Base-by-base conservation (phyloP, 2,888 invertebrate species). In the Nezara viridula region DNA sequence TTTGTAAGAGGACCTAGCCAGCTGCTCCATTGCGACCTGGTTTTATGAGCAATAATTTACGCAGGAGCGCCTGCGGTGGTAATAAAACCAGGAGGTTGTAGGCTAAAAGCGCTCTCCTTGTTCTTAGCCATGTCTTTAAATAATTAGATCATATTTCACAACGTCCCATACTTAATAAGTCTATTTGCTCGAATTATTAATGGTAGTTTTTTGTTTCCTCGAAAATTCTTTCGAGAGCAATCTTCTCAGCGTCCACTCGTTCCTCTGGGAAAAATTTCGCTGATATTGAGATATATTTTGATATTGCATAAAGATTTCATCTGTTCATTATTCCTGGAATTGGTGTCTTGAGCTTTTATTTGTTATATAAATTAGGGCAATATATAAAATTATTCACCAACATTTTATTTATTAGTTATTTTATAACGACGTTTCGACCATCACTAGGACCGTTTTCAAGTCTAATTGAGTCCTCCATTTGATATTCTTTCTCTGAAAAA, bases 1-100 rank as follows among this genome's bases (percentile, higher is more conserved):
- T 73, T 73, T 73, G 37, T 73, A 73, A 73, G 21, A 32, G 66
- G 37, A 32, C 37, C 32, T 73, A 73, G 66, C 66, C n/a, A 73
- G 66, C 66, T 73, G 66, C 66, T 37, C 66, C 37, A 37, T 21
- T 73, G 66, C 66, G 66, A 37, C 66, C 66, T 37, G 19, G 66
- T 73, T 73, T 73, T 73, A 73, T 73, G 66, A 73, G 66, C 66
- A 73, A 73, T 73, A 73, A 73, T 73, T 73, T 73, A 73, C 32
- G 21, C 32, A 73, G 66, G 66, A 37, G 37, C 37, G 66, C 66
- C 66, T 73, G 66, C 66, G 66, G 66, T 73, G 32, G 66, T 37
- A 73, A 73, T 73, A 73, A 73, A 73, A 73, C 66, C 37, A 32
- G 66, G 32, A 27, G 66, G 66, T 73, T 73, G 66, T 32, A 73